These are phyloP conservation scores for Paramuricea clavata DNA, from an alignment of 92 coral and sea anemone genomes.

Conservation along the genomic window DNA sequence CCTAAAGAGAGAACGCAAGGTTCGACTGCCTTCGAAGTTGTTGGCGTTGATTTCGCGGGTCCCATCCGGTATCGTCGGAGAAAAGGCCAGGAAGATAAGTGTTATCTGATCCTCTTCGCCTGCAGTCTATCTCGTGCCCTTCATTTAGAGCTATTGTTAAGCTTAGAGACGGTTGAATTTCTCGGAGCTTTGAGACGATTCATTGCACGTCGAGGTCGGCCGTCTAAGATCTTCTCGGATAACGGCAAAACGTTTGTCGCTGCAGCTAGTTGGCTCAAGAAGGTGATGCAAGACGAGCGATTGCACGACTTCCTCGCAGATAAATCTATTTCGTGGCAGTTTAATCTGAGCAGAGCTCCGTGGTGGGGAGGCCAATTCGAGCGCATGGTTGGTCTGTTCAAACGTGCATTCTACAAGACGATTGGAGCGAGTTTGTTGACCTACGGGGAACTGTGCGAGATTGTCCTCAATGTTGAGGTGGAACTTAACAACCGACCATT, in stretches of 20 bases:
- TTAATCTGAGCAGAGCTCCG: conserved; percentile 14
- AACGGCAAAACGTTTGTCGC: conserved; percentile 27
- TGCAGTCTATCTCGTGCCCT: conserved; percentile 21
- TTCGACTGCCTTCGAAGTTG: neutral
- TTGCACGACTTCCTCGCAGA: neutral
- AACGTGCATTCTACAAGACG: conserved; percentile 5
- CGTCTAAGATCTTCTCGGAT: neutral
- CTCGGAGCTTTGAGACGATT: conserved; percentile 10
- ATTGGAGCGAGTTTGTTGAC: neutral
- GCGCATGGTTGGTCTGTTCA: neutral
- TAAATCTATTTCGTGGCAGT: neutral
- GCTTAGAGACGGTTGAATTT: conserved; percentile 12
- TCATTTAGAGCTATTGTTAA: neutral
- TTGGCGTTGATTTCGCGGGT: conserved; percentile 4
- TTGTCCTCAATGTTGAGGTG: neutral
- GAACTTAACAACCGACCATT: neutral
- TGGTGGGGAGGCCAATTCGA: conserved; percentile 22
- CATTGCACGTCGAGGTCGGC: conserved; percentile 14
- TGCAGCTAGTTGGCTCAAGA: conserved; percentile 1
- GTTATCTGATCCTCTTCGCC: neutral
- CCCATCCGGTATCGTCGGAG: neutral
- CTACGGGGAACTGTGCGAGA: neutral
- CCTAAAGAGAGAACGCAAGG: conserved; percentile 7
- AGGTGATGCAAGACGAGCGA: neutral
- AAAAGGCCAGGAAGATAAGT: neutral